phyloP scores from a whole-genome alignment of 2,888 invertebrate genomes.

The Napeogenes sylphis region DNA sequence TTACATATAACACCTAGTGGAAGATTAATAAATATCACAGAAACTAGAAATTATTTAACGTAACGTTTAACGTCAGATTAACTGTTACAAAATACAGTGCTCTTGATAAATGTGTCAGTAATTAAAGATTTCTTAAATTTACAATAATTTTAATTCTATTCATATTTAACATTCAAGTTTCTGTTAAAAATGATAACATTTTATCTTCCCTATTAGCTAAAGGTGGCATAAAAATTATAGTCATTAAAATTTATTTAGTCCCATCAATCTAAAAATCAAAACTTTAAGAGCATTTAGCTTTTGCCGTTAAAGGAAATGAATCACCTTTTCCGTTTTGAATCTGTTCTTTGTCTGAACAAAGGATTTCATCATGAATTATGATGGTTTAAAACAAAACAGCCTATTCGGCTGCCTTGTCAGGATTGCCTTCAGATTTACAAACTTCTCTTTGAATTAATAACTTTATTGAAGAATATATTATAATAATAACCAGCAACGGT shows the following conservation, averaged over 20 bases:
- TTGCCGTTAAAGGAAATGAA: constrained; percentile 60
- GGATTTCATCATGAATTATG: constrained; percentile 67
- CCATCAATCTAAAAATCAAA: constrained; percentile 38
- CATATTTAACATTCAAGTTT: no score
- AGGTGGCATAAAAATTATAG: no score
- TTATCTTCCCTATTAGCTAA: no score
- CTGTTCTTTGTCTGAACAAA: constrained; percentile 50
- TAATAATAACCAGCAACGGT: neutral
- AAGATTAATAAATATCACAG: no score
- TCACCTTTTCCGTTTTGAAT: constrained; percentile 64
- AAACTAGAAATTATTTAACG: no score
- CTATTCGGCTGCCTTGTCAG: constrained; percentile 30
- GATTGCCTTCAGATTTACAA: constrained; percentile 32
- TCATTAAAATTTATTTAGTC: no score
- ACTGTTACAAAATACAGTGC: no score
- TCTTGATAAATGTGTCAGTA: no score
- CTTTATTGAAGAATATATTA: constrained; percentile 21
- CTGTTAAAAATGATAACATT: no score
- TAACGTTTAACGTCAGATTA: no score
- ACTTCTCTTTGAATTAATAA: constrained; percentile 35
- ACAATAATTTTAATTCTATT: no score
- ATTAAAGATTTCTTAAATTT: constrained; percentile 42
- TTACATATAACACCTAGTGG: no score
- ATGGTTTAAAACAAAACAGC: constrained; percentile 70
- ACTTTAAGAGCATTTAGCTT: constrained; percentile 48